These are phyloP conservation scores for Scomberomorus guttatus DNA, from an alignment of 2,797 vertebrate genomes.

Conservation along the genomic window DNA sequence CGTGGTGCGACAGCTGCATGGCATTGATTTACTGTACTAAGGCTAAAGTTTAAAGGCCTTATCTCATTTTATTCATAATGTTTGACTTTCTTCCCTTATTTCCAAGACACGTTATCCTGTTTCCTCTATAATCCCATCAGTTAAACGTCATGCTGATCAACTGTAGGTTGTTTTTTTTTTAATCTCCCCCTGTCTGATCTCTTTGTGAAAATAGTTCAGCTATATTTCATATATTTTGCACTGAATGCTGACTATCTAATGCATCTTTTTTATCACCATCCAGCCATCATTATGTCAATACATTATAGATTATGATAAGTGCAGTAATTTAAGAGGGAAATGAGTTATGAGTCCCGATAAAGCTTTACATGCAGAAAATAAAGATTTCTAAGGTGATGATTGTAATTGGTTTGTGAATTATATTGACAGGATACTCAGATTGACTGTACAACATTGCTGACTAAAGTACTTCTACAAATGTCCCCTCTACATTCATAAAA, in stretches of 20 bases:
- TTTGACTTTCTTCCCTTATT: constrained; percentile 33
- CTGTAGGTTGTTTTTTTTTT: neutral
- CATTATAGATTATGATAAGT: constrained; percentile 2
- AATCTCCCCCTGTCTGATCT: neutral
- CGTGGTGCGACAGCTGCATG: constrained; percentile 19
- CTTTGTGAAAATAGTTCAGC: neutral
- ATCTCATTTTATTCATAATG: constrained; percentile 52
- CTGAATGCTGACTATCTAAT: neutral
- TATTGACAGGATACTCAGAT: too few species aligned
- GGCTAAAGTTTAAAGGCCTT: constrained; percentile 46
- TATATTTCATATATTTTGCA: constrained; percentile 6
- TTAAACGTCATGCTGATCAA: constrained; percentile 42
- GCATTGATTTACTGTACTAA: constrained; percentile 48
- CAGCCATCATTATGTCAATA: constrained; percentile 9
- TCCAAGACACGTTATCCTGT: constrained; percentile 19
- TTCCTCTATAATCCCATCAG: constrained; percentile 30
- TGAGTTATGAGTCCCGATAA: neutral
- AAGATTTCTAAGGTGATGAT: neutral
- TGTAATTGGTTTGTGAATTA: too few species aligned
- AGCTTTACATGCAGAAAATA: neutral
- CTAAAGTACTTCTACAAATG: neutral
- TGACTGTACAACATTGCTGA: neutral
- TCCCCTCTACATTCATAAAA: neutral
- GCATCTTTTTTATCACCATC: neutral
- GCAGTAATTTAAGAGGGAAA: constrained; percentile 13